phyloP scores from a whole-genome alignment of 2,797 vertebrate genomes.

The Tauraco hartlaubi region DNA sequence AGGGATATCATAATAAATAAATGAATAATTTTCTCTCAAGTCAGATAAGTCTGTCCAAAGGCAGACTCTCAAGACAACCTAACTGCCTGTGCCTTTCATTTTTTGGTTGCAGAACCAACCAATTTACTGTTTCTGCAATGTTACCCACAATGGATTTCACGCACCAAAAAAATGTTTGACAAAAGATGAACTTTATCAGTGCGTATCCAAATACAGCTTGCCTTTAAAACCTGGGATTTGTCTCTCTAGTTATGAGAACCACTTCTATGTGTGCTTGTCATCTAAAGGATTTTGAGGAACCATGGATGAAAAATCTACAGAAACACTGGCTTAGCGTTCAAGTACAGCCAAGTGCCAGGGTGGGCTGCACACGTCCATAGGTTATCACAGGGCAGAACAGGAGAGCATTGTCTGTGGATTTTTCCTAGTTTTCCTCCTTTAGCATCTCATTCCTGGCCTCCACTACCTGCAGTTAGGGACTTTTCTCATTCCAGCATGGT shows the following conservation, averaged over 20 bases:
- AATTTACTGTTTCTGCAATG: not conserved
- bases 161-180: not conserved
- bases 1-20: not conserved
- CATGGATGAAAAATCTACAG: not conserved
- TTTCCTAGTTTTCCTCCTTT: not conserved
- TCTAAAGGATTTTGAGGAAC: not conserved
- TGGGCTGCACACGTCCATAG: rapidly evolving
- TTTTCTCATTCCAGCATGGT: not conserved
- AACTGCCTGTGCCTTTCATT: not conserved
- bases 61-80: not conserved
- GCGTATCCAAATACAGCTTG: not conserved
- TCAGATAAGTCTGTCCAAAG: not conserved
- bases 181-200: not conserved
- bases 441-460: not conserved
- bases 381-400: not conserved
- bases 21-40: not conserved
- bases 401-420: not conserved
- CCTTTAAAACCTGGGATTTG: not conserved
- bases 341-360: not conserved
- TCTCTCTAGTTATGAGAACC: not conserved
- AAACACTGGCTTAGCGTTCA: not conserved
- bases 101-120: not conserved
- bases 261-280: not conserved
- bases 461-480: not conserved
- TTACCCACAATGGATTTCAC: not conserved